Base-by-base conservation (phyloP, 2,888 invertebrate species). In the Tetragonula carbonaria region DNA sequence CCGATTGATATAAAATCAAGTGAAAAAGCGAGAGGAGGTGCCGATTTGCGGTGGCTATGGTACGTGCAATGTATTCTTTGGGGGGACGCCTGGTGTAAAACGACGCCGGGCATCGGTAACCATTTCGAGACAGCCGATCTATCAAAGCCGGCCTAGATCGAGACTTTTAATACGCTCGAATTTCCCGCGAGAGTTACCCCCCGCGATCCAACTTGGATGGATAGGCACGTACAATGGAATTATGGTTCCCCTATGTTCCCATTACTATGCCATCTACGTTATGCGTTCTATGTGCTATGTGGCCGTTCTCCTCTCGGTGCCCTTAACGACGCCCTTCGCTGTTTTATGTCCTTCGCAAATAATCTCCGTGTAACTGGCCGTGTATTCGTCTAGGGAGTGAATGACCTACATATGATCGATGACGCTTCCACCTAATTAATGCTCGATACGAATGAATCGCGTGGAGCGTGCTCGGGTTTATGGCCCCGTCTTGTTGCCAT, bases 171-270 rank as follows among this genome's bases (percentile, higher is more conserved):
- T 91, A 90, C 87, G 84, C 85, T 86, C 84, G 90, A 90, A 92
- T 93, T 92, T 90, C 92, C 91, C 91, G 86, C 79, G 89, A 88
- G 92, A 88, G 82, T 85, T 85, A 80, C 78, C 80, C 87, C 85
- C 75, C 73, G 66, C 75, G 63, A 70, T 33, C 55, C 67, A 51
- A 72, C 65, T 70, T 85, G 87, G 84, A 88, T 87, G 88, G 90
- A 92, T 92, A 87, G 89, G 90, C 85, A 90, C 87, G 75, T 88
- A 89, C 87, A 91, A 92, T 92, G 87, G 91, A 93, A 93, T 94
- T 93, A 93, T 92, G 90, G 90, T 90, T 92, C 93, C 91, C 93
- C 88, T 89, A 91, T 91, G 91, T 88, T 90, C 88, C 92, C 88
- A 91, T 93, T 93, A 92, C 90, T 85, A 88, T 88, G 77, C 88